A percentile compares a stretch with the other conserved stretches of the same genome.
phyloP scores from a whole-genome alignment of 2,797 vertebrate species.

The Acrocephalus scirpaceus region DNA sequence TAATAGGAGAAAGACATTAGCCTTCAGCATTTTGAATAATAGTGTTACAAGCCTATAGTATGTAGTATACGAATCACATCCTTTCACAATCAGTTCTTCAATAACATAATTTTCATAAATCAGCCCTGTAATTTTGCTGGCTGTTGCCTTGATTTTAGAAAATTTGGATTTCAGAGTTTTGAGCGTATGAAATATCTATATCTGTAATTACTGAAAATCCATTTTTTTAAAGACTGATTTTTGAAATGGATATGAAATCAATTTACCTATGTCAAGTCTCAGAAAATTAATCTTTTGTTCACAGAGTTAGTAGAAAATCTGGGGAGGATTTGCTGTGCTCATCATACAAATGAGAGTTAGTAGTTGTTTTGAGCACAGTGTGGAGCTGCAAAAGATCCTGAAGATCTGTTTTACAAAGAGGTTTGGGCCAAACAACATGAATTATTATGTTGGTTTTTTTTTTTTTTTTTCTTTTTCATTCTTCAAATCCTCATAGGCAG shows the following conservation, averaged over 20 bases:
- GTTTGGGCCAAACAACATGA: background rate
- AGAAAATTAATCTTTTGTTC: slow-evolving; percentile 39
- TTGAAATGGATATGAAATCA: background rate
- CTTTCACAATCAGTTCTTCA: background rate
- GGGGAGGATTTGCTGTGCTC: background rate
- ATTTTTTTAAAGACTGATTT: background rate
- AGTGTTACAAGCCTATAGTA: background rate
- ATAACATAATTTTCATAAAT: background rate
- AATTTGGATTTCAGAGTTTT: background rate
- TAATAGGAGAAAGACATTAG: background rate
- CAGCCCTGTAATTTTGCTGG: background rate
- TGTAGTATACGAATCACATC: background rate
- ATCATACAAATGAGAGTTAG: background rate
- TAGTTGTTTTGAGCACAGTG: background rate
- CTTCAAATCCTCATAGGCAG: background rate
- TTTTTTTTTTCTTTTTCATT: background rate
- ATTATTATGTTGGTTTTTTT: background rate
- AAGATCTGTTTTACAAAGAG: background rate
- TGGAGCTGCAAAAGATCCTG: background rate
- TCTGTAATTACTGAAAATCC: background rate
- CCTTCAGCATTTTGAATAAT: background rate
- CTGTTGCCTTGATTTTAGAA: slow-evolving; percentile 22
- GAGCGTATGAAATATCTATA: background rate
- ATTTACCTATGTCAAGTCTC: background rate
- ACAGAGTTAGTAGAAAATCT: background rate